phyloP scores from a whole-genome alignment of 2,113 vertebrate genomes.

The Laticauda laticaudata region DNA sequence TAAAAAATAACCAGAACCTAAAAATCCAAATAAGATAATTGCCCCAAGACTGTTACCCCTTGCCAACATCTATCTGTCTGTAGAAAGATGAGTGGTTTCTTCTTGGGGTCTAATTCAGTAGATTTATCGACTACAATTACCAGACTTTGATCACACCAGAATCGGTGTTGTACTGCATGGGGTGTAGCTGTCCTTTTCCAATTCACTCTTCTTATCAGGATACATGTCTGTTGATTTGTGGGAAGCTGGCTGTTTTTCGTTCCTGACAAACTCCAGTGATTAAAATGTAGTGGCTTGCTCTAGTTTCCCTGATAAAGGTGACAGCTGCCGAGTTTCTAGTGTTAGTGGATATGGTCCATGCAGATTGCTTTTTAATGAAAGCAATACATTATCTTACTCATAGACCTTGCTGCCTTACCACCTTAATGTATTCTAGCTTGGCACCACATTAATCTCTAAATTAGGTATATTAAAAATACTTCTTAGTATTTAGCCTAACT shows the following conservation, averaged over 20 bases:
- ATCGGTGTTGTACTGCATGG: constrained; percentile 68
- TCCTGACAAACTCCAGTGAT: constrained; percentile 89
- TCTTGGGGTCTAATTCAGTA: constrained; percentile 63
- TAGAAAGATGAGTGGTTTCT: constrained; percentile 61
- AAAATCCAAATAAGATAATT: constrained; percentile 37
- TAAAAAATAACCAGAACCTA: constrained; percentile 4
- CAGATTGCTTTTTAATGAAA: constrained; percentile 91
- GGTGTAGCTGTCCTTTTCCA: constrained; percentile 73
- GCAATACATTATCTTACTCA: constrained; percentile 87
- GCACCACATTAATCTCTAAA: constrained; percentile 84
- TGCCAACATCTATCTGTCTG: constrained; percentile 58
- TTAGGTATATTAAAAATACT: constrained; percentile 81
- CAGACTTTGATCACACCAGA: constrained; percentile 75
- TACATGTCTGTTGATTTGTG: constrained; percentile 88
- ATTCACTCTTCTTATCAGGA: constrained; percentile 81
- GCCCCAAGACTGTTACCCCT: constrained; percentile 23
- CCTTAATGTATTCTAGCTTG: constrained; percentile 80
- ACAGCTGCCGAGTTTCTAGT: constrained; percentile 81
- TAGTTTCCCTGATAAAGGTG: constrained; percentile 84
- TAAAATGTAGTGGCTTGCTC: constrained; percentile 87
- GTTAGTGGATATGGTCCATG: constrained; percentile 84
- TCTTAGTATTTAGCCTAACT: constrained; percentile 72
- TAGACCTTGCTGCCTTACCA: constrained; percentile 77
- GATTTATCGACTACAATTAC: constrained; percentile 79
- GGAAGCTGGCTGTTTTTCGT: constrained; percentile 86